Conservation (phyloP, 2,888 invertebrate species). For the Agriopis aurantiaria region DNA sequence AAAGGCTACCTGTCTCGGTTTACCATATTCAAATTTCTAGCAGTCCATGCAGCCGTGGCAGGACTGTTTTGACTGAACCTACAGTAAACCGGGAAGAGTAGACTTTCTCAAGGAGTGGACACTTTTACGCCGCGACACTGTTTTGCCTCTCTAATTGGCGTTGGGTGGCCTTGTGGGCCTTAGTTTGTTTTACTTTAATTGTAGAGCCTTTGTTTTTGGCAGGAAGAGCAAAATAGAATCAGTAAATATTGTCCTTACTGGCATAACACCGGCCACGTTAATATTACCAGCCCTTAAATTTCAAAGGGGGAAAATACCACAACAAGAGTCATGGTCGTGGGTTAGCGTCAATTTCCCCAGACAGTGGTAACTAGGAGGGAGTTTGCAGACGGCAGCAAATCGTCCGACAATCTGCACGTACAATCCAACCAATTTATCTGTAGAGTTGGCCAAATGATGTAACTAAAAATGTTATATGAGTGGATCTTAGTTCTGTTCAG, state of each 20-base stretch:
- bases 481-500: neutral
- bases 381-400: slow-evolving; percentile 49
- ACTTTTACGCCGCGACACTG: too few relatives aligned
- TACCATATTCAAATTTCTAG: too few relatives aligned
- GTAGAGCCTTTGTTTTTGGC: neutral
- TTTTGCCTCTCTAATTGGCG: too few relatives aligned
- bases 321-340: neutral
- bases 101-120: too few relatives aligned
- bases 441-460: neutral
- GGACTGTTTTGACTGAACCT: too few relatives aligned
- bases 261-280: neutral
- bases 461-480: neutral
- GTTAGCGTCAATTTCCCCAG: slow-evolving; percentile 17
- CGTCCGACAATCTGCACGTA: slow-evolving; percentile 64
- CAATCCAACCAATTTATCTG: neutral
- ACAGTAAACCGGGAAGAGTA: too few relatives aligned
- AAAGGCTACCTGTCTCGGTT: too few relatives aligned
- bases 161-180: too few relatives aligned
- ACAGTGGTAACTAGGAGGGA: slow-evolving; percentile 2
- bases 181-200: neutral
- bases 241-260: neutral
- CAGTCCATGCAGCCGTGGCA: too few relatives aligned
- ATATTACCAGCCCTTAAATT: neutral
- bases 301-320: slow-evolving; percentile 21
- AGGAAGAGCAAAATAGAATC: neutral